These are phyloP conservation scores for Chrysoperla carnea DNA, from an alignment of 1,140 invertebrate genomes.

Conservation along the genomic window DNA sequence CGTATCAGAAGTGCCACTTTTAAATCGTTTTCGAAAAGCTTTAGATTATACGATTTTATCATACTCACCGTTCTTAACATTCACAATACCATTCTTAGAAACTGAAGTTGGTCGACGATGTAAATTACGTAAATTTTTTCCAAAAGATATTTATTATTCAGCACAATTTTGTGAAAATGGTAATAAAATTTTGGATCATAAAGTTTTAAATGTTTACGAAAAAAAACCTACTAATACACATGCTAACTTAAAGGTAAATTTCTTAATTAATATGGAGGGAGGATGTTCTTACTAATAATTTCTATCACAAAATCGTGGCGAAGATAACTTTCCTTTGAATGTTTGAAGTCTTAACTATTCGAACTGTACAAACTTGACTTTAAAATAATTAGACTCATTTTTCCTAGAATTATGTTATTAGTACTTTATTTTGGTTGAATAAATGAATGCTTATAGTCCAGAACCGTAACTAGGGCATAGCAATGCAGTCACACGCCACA, in stretches of 20 bases:
- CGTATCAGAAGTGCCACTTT: constrained; percentile 39
- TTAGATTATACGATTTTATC: constrained; percentile 60
- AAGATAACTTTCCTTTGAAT: too few species aligned
- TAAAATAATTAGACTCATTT: too few species aligned
- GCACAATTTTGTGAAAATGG: constrained; percentile 21
- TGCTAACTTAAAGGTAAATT: constrained; percentile 8
- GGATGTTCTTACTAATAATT: too few species aligned
- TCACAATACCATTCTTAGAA: constrained; percentile 75
- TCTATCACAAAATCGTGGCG: too few species aligned
- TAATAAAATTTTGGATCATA: background rate
- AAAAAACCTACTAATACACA: constrained; percentile 10
- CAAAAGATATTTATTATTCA: constrained; percentile 64
- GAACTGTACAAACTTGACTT: too few species aligned
- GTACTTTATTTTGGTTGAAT: too few species aligned
- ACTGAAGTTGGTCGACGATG: constrained; percentile 67
- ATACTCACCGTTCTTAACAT: constrained; percentile 71
- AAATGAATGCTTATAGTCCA: too few species aligned
- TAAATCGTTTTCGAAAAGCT: constrained; percentile 54
- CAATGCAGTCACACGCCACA: too few species aligned
- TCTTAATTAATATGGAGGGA: background rate
- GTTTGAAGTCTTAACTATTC: too few species aligned
- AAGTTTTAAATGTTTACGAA: constrained; percentile 12
- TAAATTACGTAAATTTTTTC: constrained; percentile 56
- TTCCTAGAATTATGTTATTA: too few species aligned
- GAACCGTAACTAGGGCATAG: too few species aligned